phyloP scores from a whole-genome alignment of 2,888 invertebrate species.

The Netelia melanura region DNA sequence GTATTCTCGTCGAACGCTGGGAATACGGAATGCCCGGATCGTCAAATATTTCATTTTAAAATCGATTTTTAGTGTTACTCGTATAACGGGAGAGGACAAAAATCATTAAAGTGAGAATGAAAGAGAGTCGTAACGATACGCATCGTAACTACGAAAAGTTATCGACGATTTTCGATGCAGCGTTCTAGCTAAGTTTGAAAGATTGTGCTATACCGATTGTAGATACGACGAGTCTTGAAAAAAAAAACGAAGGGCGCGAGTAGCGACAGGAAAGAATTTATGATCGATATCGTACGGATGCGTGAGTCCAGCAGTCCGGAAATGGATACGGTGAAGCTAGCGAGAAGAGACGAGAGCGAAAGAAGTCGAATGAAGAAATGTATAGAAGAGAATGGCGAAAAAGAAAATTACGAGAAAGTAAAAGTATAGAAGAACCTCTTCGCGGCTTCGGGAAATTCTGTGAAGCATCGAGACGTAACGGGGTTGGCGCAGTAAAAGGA shows the following conservation, averaged over 20 bases:
- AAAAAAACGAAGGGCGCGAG: slow-evolving; percentile 5
- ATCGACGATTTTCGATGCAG: background rate
- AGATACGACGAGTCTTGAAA: background rate
- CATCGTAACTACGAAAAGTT: background rate
- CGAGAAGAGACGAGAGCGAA: slow-evolving; percentile 5
- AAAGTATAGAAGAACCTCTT: slow-evolving; percentile 25
- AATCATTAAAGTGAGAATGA: slow-evolving; percentile 16
- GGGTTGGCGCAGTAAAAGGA: slow-evolving; percentile 26
- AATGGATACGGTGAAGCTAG: slow-evolving; percentile 4
- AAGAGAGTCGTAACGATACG: background rate
- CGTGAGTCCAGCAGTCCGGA: slow-evolving; percentile 28
- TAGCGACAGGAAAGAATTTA: slow-evolving; percentile 68
- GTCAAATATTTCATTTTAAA: slow-evolving; percentile 15
- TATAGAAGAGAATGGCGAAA: slow-evolving; percentile 44
- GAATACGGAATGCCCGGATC: background rate
- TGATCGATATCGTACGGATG: slow-evolving; percentile 70
- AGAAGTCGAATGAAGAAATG: slow-evolving; percentile 9
- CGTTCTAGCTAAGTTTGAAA: background rate
- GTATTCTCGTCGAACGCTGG: background rate
- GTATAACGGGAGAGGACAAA: slow-evolving; percentile 8
- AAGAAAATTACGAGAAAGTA: slow-evolving; percentile 30
- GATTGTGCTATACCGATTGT: background rate
- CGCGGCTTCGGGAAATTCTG: slow-evolving; percentile 34
- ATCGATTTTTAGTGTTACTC: slow-evolving; percentile 33
- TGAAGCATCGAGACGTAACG: slow-evolving; percentile 36